Evolutionary conservation across 2,113 vertebrate species (phyloP).

Genomic region (Elephantulus edwardii): DNA sequence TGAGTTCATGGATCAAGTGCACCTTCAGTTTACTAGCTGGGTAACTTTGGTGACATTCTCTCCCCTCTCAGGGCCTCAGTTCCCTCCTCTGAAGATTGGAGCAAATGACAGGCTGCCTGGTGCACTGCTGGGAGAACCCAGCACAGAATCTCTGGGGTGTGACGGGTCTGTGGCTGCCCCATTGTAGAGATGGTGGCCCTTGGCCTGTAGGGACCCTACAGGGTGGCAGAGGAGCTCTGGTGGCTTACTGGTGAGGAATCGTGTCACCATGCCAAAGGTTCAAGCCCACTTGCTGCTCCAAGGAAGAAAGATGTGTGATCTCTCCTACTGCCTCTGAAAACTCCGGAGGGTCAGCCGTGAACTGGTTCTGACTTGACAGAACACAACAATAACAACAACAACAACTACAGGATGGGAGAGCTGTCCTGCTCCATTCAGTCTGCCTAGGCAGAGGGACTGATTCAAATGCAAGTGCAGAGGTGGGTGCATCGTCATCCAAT

Average conservation of each 20-base stretch:
- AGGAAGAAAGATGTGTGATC: too few species aligned
- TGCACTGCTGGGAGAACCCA: neutral
- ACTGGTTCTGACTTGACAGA: too few species aligned
- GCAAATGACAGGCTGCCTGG: neutral
- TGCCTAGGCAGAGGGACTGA: neutral
- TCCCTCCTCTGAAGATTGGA: neutral
- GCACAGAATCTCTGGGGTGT: neutral
- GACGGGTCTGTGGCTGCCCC: fast-evolving
- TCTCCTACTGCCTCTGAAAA: too few species aligned
- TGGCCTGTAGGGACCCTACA: neutral
- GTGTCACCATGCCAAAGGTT: too few species aligned
- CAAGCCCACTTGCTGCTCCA: too few species aligned
- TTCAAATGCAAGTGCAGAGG: neutral
- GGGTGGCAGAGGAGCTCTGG: too few species aligned
- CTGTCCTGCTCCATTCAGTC: neutral
- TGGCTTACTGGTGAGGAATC: too few species aligned
- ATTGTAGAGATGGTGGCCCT: neutral
- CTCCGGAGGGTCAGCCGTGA: too few species aligned
- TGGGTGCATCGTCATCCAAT: fast-evolving
- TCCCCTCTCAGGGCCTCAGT: neutral
- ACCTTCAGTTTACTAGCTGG: neutral
- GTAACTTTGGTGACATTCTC: neutral
- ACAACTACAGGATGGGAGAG: too few species aligned
- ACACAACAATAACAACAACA: too few species aligned
- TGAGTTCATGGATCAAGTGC: neutral